These are phyloP conservation scores for Bacillus rossius DNA, from an alignment of 1,140 invertebrate species.

Conservation along the genomic window DNA sequence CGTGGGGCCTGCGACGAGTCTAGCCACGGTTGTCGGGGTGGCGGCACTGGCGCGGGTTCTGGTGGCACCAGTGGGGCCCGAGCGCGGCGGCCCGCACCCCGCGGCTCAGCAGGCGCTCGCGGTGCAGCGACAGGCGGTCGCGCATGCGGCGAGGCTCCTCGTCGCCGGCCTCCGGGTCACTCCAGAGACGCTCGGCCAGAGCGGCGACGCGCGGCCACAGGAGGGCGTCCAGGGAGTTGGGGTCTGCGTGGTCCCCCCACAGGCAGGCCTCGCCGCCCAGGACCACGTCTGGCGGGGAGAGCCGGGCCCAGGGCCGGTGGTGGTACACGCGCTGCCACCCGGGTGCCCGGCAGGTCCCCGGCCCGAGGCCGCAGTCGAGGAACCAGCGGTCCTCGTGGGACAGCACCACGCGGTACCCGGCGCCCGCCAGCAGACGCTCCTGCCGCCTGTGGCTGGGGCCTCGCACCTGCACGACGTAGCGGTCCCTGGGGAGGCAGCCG, in stretches of 20 bases:
- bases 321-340: constrained; percentile 80
- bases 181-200: constrained; percentile 74
- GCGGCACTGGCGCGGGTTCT: constrained; percentile 63
- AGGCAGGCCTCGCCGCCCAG: constrained; percentile 62
- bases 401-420: constrained; percentile 67
- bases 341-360: constrained; percentile 71
- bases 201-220: constrained; percentile 76
- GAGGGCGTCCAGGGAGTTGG: constrained; percentile 53
- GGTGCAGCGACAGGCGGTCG: constrained; percentile 52
- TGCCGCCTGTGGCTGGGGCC: constrained; percentile 69
- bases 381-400: constrained; percentile 84
- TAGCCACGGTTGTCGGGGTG: too few species aligned
- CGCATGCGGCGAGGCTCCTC: constrained; percentile 27
- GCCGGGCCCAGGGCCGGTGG: constrained; percentile 67
- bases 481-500: constrained; percentile 42
- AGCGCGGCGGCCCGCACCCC: constrained; percentile 61
- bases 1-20: too few species aligned
- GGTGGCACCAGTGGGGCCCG: constrained; percentile 67
- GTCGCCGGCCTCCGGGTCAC: constrained; percentile 57
- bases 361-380: constrained; percentile 73
- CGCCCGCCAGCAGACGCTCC: constrained; percentile 62
- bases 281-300: constrained; percentile 35
- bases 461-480: constrained; percentile 53
- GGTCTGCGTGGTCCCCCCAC: constrained; percentile 63
- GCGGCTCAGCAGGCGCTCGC: constrained; percentile 52